These are phyloP conservation scores for Mastomys natalensis DNA, from an alignment of 2,113 vertebrate genomes.

Conservation along the genomic window DNA sequence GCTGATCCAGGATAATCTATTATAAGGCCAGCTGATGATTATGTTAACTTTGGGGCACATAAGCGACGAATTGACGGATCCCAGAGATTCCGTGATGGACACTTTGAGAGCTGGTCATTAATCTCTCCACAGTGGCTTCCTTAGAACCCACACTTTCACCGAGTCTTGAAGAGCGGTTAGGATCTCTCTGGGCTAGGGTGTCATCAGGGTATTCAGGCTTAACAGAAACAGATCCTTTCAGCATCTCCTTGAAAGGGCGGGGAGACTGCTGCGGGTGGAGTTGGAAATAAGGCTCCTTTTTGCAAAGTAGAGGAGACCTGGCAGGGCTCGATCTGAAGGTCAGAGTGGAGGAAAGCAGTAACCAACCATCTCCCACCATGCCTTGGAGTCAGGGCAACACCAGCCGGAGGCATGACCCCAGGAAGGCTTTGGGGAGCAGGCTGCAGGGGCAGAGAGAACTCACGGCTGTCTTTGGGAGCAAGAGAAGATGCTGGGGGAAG, in stretches of 20 bases:
- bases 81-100: background rate
- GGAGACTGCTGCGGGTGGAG: rapidly evolving
- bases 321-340: background rate
- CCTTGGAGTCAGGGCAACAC: rapidly evolving
- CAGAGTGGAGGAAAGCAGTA: rapidly evolving
- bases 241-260: rapidly evolving
- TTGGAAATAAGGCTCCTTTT: background rate
- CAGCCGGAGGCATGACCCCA: rapidly evolving
- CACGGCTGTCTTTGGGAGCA: background rate
- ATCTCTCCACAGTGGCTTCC: background rate
- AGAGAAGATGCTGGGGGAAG: background rate
- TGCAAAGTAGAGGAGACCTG: background rate
- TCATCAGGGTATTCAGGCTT: rapidly evolving
- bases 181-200: rapidly evolving
- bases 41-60: background rate
- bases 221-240: background rate
- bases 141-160: rapidly evolving
- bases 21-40: background rate
- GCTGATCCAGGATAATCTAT: background rate
- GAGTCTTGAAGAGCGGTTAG: too few relatives aligned
- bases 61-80: rapidly evolving
- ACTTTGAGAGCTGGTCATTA: background rate
- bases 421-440: background rate
- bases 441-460: background rate
- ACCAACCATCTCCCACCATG: rapidly evolving